These are phyloP conservation scores for Strix aluco DNA, from an alignment of 2,113 vertebrate genomes.

Conservation along the genomic window DNA sequence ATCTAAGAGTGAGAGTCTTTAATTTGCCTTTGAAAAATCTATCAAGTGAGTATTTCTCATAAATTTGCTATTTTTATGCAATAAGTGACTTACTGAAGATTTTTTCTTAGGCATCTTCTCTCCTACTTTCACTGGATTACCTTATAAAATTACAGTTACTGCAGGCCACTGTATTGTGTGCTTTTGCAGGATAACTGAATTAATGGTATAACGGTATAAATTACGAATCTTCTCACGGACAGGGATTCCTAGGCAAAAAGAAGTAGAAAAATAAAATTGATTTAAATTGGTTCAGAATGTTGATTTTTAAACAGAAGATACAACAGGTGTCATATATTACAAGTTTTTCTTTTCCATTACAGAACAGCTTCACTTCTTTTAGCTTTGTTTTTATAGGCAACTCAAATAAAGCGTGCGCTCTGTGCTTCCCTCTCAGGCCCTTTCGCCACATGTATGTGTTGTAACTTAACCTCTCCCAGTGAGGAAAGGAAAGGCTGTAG, in stretches of 20 bases:
- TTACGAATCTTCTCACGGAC: not conserved
- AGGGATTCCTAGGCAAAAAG: not conserved
- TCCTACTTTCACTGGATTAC: not conserved
- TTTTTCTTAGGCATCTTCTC: not conserved
- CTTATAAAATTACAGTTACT: not conserved
- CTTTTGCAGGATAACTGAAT: not conserved
- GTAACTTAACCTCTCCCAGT: not conserved
- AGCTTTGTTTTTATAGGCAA: not conserved
- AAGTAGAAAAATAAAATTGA: not conserved
- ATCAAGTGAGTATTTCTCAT: not conserved
- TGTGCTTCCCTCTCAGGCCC: not conserved
- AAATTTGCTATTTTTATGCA: not conserved
- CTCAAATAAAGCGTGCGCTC: not conserved
- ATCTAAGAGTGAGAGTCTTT: not conserved
- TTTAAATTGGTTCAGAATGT: not conserved
- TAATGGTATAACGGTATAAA: not conserved
- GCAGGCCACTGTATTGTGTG: not conserved
- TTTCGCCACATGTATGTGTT: not conserved
- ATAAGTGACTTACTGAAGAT: not conserved
- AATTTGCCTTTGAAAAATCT: not conserved
- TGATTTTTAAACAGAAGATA: not conserved
- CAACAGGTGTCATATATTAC: not conserved
- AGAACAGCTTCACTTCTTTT: not conserved
- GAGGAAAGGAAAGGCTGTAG: not conserved
- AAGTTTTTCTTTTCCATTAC: not conserved